Conservation (phyloP, 2,113 vertebrate species). For the Mobula hypostoma region DNA sequence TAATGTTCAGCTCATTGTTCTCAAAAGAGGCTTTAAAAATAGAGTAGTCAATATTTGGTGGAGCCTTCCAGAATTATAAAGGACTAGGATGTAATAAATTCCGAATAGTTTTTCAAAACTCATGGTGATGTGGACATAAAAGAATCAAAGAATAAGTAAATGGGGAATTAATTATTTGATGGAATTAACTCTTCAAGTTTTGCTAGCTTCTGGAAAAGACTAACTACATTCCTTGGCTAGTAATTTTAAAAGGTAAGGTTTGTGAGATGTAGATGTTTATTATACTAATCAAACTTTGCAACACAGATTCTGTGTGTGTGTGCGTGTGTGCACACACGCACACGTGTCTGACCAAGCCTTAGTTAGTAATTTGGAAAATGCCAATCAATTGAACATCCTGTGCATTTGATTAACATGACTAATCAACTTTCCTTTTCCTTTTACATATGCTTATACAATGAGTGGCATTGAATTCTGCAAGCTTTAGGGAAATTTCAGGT, state of each 20-base stretch:
- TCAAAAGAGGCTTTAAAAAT: not conserved
- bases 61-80: not conserved
- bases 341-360: too few relatives aligned
- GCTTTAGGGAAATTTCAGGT: not conserved
- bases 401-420: not conserved
- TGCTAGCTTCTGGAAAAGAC: not conserved
- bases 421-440: not conserved
- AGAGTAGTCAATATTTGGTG: not conserved
- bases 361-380: not conserved
- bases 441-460: not conserved
- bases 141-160: not conserved
- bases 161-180: too few relatives aligned
- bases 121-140: not conserved
- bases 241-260: not conserved
- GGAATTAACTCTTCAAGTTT: not conserved
- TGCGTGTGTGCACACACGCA: too few relatives aligned
- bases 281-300: not conserved
- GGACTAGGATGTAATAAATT: not conserved
- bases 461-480: not conserved
- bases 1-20: not conserved
- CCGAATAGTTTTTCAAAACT: not conserved
- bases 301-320: not conserved
- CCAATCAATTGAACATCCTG: not conserved
- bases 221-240: not conserved
- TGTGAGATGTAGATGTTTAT: not conserved